A percentile compares a stretch with the other conserved stretches of the same genome.
Conservation (phyloP, 2,888 invertebrate genomes). For the Dicroscelio sp. region DNA sequence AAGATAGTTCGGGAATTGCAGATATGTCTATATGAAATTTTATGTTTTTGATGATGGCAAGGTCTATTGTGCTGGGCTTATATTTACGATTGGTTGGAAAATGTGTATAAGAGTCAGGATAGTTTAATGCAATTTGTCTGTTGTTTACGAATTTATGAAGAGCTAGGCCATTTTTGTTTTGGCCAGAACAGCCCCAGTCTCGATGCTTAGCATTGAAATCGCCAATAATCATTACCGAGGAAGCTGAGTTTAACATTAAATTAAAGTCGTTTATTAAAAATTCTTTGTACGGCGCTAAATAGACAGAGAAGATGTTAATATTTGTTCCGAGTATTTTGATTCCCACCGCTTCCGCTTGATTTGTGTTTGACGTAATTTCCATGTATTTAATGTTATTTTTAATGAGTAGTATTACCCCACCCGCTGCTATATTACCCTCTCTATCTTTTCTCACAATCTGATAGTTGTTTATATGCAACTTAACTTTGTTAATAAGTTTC, state of each 20-base stretch:
- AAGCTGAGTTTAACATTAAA: conserved; percentile 42
- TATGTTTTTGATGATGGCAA: conserved; percentile 27
- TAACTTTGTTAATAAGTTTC: neutral
- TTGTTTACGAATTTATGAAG: too few relatives aligned
- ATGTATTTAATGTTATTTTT: neutral
- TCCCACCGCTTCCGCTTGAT: conserved; percentile 3
- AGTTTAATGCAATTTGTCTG: too few relatives aligned
- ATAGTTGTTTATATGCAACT: neutral
- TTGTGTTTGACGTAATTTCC: neutral
- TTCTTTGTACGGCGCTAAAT: conserved; percentile 38
- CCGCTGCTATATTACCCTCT: neutral
- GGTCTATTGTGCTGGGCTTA: conserved; percentile 33
- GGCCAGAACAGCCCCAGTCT: too few relatives aligned
- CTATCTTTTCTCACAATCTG: conserved; percentile 13
- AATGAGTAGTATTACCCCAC: conserved; percentile 9
- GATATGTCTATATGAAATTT: conserved; percentile 20
- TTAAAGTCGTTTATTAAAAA: conserved; percentile 55
- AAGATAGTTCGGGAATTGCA: conserved; percentile 66
- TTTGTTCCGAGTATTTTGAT: conserved; percentile 33
- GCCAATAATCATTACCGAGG: conserved; percentile 63
- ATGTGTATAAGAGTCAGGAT: conserved; percentile 26
- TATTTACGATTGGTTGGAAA: neutral
- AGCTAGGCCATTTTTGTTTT: too few relatives aligned
- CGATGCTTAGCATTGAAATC: too few relatives aligned
- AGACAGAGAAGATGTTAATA: conserved; percentile 23